Evolutionary conservation across 2,797 vertebrate genomes (phyloP).

Genomic region (Tinamus major): DNA sequence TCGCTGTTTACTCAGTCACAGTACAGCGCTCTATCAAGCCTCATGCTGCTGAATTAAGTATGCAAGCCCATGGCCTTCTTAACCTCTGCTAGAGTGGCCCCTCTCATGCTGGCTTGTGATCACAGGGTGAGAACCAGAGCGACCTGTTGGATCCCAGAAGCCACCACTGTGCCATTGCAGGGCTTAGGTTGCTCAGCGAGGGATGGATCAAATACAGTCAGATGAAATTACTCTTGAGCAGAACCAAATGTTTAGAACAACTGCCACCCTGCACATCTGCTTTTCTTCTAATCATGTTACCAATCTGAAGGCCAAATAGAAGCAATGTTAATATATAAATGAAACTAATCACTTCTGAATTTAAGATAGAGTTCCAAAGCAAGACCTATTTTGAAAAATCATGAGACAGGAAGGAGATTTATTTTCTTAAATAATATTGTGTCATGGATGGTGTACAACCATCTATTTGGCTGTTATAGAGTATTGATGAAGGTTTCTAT

Average conservation of each 20-base stretch:
- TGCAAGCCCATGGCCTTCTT: neutral
- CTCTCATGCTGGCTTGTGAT: neutral
- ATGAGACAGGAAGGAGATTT: neutral
- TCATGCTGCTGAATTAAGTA: neutral
- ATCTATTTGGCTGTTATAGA: neutral
- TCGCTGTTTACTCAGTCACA: conserved; percentile 10
- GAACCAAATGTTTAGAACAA: neutral
- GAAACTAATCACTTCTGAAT: neutral
- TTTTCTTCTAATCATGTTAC: neutral
- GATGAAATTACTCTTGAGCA: neutral
- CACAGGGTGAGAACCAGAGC: neutral
- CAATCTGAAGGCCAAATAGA: neutral
- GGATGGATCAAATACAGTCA: neutral
- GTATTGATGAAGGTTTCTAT: neutral
- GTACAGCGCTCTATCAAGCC: conserved; percentile 1
- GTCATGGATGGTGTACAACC: neutral
- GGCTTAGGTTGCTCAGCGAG: neutral
- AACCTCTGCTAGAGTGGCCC: neutral
- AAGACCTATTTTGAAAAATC: neutral
- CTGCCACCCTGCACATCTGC: neutral
- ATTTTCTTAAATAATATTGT: neutral
- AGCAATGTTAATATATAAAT: neutral
- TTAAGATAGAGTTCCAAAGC: neutral
- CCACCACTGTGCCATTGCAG: neutral
- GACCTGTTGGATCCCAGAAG: neutral